Base-by-base conservation (phyloP, 2,113 vertebrate genomes). In the Psilopsiagon aymara region DNA sequence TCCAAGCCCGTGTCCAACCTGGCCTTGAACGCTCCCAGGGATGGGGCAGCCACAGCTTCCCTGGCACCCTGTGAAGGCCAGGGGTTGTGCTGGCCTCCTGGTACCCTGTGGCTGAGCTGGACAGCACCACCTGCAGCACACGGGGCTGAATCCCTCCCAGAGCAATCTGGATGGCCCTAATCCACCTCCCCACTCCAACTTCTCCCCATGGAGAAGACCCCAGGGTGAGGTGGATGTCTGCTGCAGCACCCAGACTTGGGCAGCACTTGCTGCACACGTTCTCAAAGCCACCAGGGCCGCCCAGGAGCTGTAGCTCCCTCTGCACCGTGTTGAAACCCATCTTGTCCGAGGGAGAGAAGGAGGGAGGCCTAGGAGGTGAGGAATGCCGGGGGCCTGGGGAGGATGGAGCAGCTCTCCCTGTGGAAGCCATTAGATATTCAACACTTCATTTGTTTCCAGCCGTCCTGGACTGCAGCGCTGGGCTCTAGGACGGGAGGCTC, bases 381-480 rank as follows among this genome's bases (percentile, higher is more conserved):
- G 97, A 97, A 97, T 96, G 95, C 96, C 83, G 94, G 96, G 97
- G 93, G 96, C 91, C 96, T 97, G 97, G 97, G 97, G 98, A 98
- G 97, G 97, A 96, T 96, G 96, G 95, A 97, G 96, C 93, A 96
- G 96, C 79, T 95, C 95, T 98, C 98, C 98, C 98, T 97, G 97
- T 98, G 98, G 98, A 98, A 98, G 98, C 97, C 96, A 98, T 98
- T 98, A 98, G 98, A 98, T 98, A 97, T 97, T 98, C 98, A 97
- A 98, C 98, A 98, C 98, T 98, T 98, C 98, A 98, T 98, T 98
- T 98, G 98, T 98, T 98, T 98, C 97, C 97, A 98, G 97, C 97
- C 97, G 83, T 97, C 82, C 90, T 96, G 96, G 96, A 97, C 94
- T 87, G 66, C 94, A 96, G 95, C n/a, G 33, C 97, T 78, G 95